Evolutionary conservation across 2,797 vertebrate species (phyloP).

Genomic region (Liparis tanakae): DNA sequence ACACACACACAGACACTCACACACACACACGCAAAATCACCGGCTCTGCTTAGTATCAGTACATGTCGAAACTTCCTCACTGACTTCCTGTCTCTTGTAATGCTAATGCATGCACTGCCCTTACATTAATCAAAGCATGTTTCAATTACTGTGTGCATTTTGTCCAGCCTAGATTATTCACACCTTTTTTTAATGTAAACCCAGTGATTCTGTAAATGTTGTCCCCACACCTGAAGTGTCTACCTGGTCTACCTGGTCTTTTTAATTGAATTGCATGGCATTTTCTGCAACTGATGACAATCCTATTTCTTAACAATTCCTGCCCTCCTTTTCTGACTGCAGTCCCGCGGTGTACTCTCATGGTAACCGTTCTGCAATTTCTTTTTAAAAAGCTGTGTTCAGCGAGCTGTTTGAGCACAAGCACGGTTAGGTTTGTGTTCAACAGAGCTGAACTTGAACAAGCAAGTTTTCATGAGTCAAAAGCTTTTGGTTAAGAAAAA

Average conservation of each 20-base stretch:
- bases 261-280: background rate
- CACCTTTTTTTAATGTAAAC: no score
- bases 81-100: slow-evolving; percentile 23
- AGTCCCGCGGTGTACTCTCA: background rate
- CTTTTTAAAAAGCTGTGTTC: background rate
- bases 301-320: background rate
- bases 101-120: background rate
- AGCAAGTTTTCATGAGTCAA: background rate
- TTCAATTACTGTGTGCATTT: background rate
- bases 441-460: background rate
- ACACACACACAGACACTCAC: slow-evolving; percentile 7
- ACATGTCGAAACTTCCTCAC: slow-evolving; percentile 15
- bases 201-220: background rate
- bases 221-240: background rate
- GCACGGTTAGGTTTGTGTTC: background rate
- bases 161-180: background rate
- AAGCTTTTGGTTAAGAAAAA: background rate
- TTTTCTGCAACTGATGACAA: background rate
- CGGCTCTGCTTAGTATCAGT: background rate
- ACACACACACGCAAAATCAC: slow-evolving; percentile 2
- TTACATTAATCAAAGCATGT: slow-evolving; percentile 6
- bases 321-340: background rate
- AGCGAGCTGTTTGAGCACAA: background rate
- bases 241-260: background rate
- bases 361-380: background rate